Base-by-base conservation (phyloP, 2,113 vertebrate species). In the Phrynosoma platyrhinos region DNA sequence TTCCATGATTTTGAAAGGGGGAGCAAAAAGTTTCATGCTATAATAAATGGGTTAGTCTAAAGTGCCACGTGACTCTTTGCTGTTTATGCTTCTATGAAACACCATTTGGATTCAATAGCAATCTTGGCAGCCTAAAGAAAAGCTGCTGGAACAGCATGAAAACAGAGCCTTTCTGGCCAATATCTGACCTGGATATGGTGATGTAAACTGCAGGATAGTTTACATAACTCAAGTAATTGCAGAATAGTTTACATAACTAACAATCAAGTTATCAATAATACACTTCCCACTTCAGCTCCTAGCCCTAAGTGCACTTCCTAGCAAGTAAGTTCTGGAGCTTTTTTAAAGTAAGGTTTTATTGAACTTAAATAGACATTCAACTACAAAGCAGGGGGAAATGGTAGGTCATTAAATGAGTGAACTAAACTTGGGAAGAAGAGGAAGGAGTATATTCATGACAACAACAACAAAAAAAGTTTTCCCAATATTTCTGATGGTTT, bases 121-220 rank as follows among this genome's bases (percentile, higher is more conserved):
- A 86, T 62, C 64, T 80, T 85, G 47, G 82, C 77, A 89, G 74
- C 74, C 47, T 42, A 91, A 82, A 8, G 13, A 77, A 76, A 25
- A 77, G 30, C 9, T 12, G n/a, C 23, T 30, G 77, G 62, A 90
- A 90, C 30, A 83, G 30, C 36, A 74, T 62, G 5, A 86, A 91
- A 90, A 90, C 1, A 23, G 36, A 86, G 83, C 10, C 53, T 80
- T 85, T 18, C 80, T 76, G 90, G 89, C 89, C 87, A 93, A 91
- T 71, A 82, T 91, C 0, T 0, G 90, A 87, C 85, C 90, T 92
- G 92, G 32, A 90, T 87, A 91, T 36, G 20, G 72, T 64, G 79
- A 79, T 93, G 86, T 91, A 88, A 93, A 84, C 53, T 71, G 27
- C 47, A 9, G n/a, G 87, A 81, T 91, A 91, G 92, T 91, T 89